Evolutionary conservation across 1,140 invertebrate species (phyloP), one percentile per base, ranked within the genome.

Genomic region (Heliconius himera): DNA sequence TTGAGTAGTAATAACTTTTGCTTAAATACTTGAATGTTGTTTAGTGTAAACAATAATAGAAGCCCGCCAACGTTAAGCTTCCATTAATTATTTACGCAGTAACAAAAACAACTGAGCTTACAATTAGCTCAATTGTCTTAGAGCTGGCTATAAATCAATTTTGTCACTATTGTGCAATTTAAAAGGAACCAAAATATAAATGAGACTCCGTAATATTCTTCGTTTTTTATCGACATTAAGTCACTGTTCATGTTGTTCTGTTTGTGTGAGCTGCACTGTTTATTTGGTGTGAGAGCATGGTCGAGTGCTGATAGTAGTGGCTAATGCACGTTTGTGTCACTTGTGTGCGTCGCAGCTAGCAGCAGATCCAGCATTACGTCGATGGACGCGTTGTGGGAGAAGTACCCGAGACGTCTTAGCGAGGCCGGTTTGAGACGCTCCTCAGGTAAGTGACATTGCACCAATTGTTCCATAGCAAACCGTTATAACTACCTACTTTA

Each of bases 351-450:
- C 95, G 94, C 95, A 96, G 96, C 96, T 87, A 95, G 95, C 95
- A 96, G 95, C 92, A 95, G 92, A 86, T 95, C 93, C 89, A 94
- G 93, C 88, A 90, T 95, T 92, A 96, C 95, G 77, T 96, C 96
- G 81, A 96, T 96, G 96, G 96, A 97, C 91, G 95, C 95, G 83
- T 95, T 97, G 75, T 97, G 96, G 96, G 96, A 97, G 90, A 95
- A 95, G 89, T 95, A 96, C 82, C 95, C 96, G 75, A 96, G 96
- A 83, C 95, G 96, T 87, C 95, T 97, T 86, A 96, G 96, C 93
- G 96, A 97, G 91, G 96, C 96, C 83, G 96, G 96, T 84, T 94
- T 96, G 73, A 95, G 96, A 85, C 95, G 96, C 91, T 96, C 96
- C 86, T 96, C 96, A 96, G 96, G 97, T 97, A 96, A 94, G 95